These are phyloP conservation scores for Remorina albescens DNA, from an alignment of 2,797 vertebrate species.

Conservation along the genomic window DNA sequence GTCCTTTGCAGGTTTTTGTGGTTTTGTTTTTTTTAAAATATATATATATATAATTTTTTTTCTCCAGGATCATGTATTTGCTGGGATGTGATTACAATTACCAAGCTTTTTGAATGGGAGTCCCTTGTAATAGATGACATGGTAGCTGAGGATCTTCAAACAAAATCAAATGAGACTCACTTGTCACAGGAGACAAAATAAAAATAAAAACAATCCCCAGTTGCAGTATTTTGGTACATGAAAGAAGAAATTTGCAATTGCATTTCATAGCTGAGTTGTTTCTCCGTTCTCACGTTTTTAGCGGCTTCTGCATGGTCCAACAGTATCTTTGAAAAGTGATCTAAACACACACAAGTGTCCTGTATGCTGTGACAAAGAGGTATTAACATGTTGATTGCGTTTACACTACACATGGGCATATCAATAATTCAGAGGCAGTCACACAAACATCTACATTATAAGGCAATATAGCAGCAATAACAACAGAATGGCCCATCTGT, in stretches of 20 bases:
- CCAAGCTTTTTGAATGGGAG: conserved; percentile 41
- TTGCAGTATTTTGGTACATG: conserved; percentile 30
- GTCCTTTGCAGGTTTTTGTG: conserved; percentile 25
- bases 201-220: conserved; percentile 24
- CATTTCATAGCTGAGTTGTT: conserved; percentile 24
- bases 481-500: conserved; percentile 50
- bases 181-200: conserved; percentile 22
- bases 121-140: conserved; percentile 18
- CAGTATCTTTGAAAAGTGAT: conserved; percentile 45
- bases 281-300: conserved; percentile 15
- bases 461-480: conserved; percentile 58
- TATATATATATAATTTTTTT: too few species aligned
- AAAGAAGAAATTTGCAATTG: conserved; percentile 24
- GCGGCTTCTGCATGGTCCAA: conserved; percentile 36
- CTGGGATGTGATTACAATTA: conserved; percentile 51
- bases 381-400: conserved; percentile 52
- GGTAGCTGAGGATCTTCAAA: conserved; percentile 28
- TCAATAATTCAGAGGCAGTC: conserved; percentile 68
- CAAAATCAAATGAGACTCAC: conserved; percentile 20
- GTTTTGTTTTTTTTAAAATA: conserved; percentile 18
- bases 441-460: conserved; percentile 51
- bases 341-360: conserved; percentile 13
- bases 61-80: conserved; percentile 40
- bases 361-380: conserved; percentile 25
- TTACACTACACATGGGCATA: conserved; percentile 45